Conservation (phyloP, 2,888 invertebrate species). For the Seira ritae region DNA sequence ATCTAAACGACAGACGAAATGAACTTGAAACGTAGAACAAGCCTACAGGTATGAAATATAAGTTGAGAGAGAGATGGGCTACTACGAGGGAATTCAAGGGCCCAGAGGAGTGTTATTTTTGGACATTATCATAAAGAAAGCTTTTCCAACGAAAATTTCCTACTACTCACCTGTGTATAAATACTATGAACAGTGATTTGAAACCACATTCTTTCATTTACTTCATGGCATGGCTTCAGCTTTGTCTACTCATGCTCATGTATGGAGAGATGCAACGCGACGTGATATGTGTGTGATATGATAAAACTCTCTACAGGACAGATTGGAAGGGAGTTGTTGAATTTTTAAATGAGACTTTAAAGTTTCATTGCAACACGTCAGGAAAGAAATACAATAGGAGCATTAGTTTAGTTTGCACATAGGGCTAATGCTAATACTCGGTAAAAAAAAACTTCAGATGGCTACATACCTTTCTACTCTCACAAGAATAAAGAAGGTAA, state of each 20-base stretch:
- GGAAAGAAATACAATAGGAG: neutral
- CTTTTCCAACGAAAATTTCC: neutral
- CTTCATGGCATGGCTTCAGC: neutral
- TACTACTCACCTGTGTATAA: neutral
- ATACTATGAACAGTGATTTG: neutral
- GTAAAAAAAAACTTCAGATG: neutral
- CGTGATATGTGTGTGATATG: neutral
- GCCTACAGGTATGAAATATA: neutral
- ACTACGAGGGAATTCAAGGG: neutral
- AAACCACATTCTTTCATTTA: neutral
- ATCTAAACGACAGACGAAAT: no score
- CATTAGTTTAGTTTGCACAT: no score
- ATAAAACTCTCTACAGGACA: no score
- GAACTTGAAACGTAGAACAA: no score
- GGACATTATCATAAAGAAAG: neutral
- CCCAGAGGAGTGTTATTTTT: no score
- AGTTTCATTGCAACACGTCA: constrained; percentile 19
- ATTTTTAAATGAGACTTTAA: constrained; percentile 23
- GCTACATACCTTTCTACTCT: no score
- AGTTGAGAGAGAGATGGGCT: neutral
- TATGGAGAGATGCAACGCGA: no score
- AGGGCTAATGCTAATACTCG: no score
- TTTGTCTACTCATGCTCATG: no score
- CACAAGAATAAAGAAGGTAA: constrained; percentile 6
- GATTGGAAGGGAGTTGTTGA: neutral